Evolutionary conservation across 53 echinoderm and acorn worm genomes (phyloP).

Genomic region (Astropecten irregularis): DNA sequence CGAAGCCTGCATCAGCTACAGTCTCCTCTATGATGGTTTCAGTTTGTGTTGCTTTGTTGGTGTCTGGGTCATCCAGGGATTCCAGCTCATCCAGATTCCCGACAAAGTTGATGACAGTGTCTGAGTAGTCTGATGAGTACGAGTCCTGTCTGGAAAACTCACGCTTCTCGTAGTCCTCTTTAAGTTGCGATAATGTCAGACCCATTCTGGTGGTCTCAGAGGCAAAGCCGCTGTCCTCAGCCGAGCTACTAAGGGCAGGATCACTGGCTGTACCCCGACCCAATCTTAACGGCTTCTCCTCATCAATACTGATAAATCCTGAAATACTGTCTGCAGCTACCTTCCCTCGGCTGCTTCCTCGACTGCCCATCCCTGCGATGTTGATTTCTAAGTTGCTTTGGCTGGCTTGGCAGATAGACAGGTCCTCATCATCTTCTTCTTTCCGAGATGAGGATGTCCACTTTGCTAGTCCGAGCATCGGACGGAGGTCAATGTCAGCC

Average conservation of each 20-base stretch:
- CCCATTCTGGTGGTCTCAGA: slow-evolving; percentile 17
- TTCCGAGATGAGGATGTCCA: not conserved
- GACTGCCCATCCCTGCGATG: not conserved
- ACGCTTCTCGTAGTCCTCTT: slow-evolving; percentile 1
- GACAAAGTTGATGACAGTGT: slow-evolving; percentile 80
- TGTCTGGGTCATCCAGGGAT: slow-evolving; percentile 38
- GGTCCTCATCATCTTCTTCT: not conserved
- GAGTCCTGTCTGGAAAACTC: slow-evolving; percentile 40
- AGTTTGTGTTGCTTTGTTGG: slow-evolving; percentile 61
- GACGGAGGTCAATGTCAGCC: not conserved
- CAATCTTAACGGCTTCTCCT: not conserved
- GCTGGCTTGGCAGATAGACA: not conserved
- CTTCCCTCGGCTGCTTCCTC: not conserved
- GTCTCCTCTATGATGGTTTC: not conserved
- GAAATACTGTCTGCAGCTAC: not conserved
- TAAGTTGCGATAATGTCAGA: slow-evolving; percentile 7
- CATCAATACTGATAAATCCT: not conserved
- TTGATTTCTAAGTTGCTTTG: slow-evolving; percentile 7
- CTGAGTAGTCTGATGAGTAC: slow-evolving; percentile 73
- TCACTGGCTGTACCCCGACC: slow-evolving; percentile 19
- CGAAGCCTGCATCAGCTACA: not conserved
- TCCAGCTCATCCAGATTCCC: slow-evolving; percentile 49
- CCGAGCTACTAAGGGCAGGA: slow-evolving; percentile 44
- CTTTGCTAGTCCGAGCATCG: slow-evolving; percentile 25
- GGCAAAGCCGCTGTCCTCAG: slow-evolving; percentile 45